Evolutionary conservation across 1,140 invertebrate species (phyloP).

Genomic region (Dendroctonus ponderosae): DNA sequence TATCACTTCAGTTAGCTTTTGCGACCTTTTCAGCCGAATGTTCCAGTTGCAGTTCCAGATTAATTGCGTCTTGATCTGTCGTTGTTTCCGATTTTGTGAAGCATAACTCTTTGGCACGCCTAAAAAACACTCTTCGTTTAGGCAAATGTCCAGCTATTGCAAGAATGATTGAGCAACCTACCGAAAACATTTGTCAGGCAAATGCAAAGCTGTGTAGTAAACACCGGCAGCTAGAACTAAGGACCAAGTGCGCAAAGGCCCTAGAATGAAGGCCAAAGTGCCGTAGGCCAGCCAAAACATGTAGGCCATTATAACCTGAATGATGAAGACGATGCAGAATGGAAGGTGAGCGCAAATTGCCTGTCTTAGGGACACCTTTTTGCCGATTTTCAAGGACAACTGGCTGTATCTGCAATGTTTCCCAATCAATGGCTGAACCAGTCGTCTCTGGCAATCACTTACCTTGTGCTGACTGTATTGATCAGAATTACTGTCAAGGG

Average conservation of each 20-base stretch:
- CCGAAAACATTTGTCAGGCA: conserved; percentile 56
- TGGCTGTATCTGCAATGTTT: conserved; percentile 50
- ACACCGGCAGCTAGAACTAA: conserved; percentile 65
- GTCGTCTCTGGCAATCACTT: background rate
- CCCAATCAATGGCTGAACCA: too few relatives aligned
- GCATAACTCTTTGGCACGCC: conserved; percentile 36
- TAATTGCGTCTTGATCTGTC: background rate
- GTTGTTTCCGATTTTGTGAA: conserved; percentile 24
- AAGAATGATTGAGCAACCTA: conserved; percentile 39
- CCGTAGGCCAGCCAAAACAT: conserved; percentile 83
- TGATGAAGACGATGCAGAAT: conserved; percentile 59
- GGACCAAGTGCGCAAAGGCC: conserved; percentile 79
- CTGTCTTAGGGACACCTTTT: conserved; percentile 42
- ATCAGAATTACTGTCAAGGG: conserved; percentile 61
- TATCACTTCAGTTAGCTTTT: conserved; percentile 14
- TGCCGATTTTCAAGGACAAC: conserved; percentile 46
- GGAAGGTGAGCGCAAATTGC: conserved; percentile 53
- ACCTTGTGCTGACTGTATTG: conserved; percentile 54
- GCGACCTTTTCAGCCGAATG: conserved; percentile 22
- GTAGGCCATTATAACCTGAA: conserved; percentile 72
- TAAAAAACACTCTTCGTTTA: conserved; percentile 21
- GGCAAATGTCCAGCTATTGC: background rate
- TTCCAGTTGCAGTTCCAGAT: background rate
- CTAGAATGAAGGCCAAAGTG: conserved; percentile 70
- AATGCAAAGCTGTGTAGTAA: conserved; percentile 59